Evolutionary conservation across 1,140 invertebrate species (phyloP).

Genomic region (Metaphire vulgaris): DNA sequence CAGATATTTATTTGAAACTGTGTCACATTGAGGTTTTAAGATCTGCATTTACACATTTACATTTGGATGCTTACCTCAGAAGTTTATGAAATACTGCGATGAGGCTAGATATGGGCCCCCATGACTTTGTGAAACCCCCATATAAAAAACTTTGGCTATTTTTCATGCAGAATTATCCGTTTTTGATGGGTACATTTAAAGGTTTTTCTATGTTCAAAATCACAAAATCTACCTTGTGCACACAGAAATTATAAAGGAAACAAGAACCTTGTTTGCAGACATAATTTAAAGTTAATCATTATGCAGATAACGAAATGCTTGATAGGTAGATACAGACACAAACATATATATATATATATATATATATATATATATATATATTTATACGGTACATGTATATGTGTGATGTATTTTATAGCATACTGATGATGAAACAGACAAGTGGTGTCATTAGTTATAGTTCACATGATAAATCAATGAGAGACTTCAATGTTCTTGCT

Average conservation of each 20-base stretch:
- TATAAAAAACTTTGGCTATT: no score
- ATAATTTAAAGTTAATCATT: neutral
- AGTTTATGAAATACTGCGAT: neutral
- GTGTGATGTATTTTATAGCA: neutral
- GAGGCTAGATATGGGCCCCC: no score
- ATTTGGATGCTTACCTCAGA: neutral
- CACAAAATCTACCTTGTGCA: no score
- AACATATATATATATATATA: no score
- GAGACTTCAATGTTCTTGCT: neutral
- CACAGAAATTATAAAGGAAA: no score
- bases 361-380: neutral
- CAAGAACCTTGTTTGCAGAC: neutral
- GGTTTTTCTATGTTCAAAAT: no score
- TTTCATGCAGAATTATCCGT: no score
- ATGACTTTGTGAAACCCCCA: no score
- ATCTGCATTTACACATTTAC: neutral
- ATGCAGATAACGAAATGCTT: neutral
- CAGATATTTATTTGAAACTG: neutral
- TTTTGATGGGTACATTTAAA: no score
- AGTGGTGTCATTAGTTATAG: neutral
- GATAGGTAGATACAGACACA: no score
- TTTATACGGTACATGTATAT: neutral
- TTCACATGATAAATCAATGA: neutral
- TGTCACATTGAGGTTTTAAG: no score
- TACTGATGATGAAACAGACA: neutral